Percentiles rank a stretch among this genome's conserved stretches.
Evolutionary conservation across 2,113 vertebrate genomes (phyloP).

Genomic region (Ochotona princeps): DNA sequence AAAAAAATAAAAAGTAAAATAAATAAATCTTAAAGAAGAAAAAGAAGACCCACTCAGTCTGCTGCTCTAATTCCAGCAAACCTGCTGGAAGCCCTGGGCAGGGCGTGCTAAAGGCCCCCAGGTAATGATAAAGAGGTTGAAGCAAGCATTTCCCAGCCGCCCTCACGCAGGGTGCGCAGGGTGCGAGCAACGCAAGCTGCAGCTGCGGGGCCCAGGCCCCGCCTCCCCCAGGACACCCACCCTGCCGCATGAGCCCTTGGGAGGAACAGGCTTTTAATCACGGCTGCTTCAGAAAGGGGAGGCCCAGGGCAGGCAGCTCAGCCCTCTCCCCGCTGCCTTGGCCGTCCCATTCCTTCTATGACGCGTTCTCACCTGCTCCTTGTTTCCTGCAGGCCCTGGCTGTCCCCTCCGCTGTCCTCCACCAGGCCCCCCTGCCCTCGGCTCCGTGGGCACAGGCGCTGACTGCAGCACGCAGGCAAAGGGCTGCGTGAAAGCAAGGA

Average conservation of each 20-base stretch:
- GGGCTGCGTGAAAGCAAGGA: neutral
- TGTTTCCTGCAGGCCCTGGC: neutral
- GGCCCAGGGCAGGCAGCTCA: neutral
- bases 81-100: accelerated
- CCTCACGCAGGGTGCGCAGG: neutral
- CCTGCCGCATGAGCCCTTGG: neutral
- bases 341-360: accelerated
- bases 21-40: no score
- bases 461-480: neutral
- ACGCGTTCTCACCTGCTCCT: neutral
- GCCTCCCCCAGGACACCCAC: accelerated
- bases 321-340: neutral
- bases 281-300: no score
- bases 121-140: neutral
- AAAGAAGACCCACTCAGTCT: neutral
- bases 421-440: neutral
- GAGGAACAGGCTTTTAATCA: neutral
- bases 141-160: neutral
- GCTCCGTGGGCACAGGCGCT: neutral
- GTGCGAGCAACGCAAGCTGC: neutral
- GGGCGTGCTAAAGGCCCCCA: neutral
- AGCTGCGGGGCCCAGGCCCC: neutral
- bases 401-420: neutral
- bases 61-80: no score
- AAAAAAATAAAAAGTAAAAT: no score